Evolutionary conservation across 1,140 invertebrate genomes (phyloP).

Genomic region (Dolichoris vasculosae): DNA sequence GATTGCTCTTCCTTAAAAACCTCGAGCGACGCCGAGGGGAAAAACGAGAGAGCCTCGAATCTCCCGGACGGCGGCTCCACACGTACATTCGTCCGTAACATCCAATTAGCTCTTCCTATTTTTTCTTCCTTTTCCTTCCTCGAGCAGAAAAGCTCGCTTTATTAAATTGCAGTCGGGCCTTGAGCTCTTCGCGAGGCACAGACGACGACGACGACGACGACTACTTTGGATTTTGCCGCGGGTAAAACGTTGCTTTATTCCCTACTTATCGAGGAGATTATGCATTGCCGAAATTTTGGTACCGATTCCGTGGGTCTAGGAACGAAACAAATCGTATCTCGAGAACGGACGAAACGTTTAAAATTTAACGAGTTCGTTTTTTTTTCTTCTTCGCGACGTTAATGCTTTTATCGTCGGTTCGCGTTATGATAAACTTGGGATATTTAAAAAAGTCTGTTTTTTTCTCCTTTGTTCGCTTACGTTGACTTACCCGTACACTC

Average conservation of each 20-base stretch:
- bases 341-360: neutral
- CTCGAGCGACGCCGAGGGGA: neutral
- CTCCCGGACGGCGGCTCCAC: neutral
- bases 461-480: no score
- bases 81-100: neutral
- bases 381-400: neutral
- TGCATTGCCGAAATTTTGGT: no score
- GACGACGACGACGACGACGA: no score
- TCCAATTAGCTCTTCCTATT: constrained; percentile 12
- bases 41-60: neutral
- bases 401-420: no score
- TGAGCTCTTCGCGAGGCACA: neutral
- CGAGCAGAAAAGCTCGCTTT: neutral
- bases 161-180: neutral
- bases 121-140: neutral
- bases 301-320: no score
- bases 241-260: neutral
- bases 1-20: neutral
- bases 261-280: neutral
- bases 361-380: no score
- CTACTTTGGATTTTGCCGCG: neutral
- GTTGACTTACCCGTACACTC: no score
- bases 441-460: no score
- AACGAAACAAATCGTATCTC: neutral
- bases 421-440: no score